Base-by-base conservation (phyloP, 2,888 invertebrate genomes). In the Thysanoteuthis rhombus region DNA sequence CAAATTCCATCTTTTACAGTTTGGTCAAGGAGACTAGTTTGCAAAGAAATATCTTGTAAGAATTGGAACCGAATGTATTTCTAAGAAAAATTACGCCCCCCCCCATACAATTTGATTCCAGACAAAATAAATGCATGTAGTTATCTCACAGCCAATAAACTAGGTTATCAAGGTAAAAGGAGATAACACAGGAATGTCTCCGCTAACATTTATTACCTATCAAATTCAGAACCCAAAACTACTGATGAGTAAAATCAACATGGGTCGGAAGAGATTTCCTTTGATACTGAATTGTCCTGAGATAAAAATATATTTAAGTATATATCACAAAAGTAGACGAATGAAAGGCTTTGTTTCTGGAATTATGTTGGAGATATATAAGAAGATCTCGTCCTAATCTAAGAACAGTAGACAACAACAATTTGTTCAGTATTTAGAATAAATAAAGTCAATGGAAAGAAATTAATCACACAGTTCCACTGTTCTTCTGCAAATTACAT, bases 161-260 rank as follows among this genome's bases (percentile, higher is more conserved):
- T 75, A 75, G 75, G 75, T 75, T 75, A 75, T 75, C 75, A n/a
- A 75, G n/a, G n/a, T 75, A 75, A 12, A 92, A 40, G 25, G 40
- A 92, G 40, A 92, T 92, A 92, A 92, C 92, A 42, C 92, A 92
- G 45, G 40, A 92, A 92, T 92, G 92, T 92, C 92, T 92, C 92
- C 92, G 92, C 40, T 45, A 92, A n/a, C 92, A 92, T 92, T 92
- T 92, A 92, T 92, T 45, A 92, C 92, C 92, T 92, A 92, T 92
- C 92, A 92, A 92, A 92, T 92, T 92, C 92, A 92, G 92, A 92
- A n/a, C 45, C 92, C 92, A 42, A 92, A 92, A 92, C 92, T 92
- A 92, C 45, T 45, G 39, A 92, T 92, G 39, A 42, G 92, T 92
- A 92, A 92, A 92, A 92, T 92, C 92, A 39, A 45, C 92, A 92